phyloP scores from a whole-genome alignment of 2,888 invertebrate genomes.

The Catocala sponsa region DNA sequence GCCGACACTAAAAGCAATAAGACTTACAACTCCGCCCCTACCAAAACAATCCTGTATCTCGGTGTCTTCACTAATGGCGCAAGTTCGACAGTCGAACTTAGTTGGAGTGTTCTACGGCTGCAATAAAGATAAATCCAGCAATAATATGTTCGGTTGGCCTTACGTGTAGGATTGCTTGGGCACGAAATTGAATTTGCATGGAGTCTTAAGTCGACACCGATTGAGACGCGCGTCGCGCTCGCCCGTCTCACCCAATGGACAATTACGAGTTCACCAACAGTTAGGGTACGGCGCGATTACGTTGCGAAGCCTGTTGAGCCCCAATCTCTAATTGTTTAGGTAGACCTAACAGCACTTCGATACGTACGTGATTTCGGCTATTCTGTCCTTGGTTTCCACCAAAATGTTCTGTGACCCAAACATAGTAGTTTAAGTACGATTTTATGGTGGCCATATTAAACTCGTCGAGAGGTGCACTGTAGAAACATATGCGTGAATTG shows the following conservation, averaged over 20 bases:
- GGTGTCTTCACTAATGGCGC: conserved; percentile 87
- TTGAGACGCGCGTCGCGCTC: conserved; percentile 73
- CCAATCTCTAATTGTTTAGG: conserved; percentile 54
- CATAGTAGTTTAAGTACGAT: conserved; percentile 18
- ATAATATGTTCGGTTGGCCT: conserved; percentile 87
- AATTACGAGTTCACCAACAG: conserved; percentile 77
- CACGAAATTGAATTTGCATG: conserved; percentile 88
- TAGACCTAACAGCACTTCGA: conserved; percentile 50
- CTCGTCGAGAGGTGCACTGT: conserved; percentile 17
- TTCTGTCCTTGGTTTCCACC: conserved; percentile 25
- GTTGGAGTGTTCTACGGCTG: conserved; percentile 86
- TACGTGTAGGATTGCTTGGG: conserved; percentile 84
- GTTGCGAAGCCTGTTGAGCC: conserved; percentile 67
- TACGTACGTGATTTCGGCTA: conserved; percentile 42
- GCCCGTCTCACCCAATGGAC: conserved; percentile 72
- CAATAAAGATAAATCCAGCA: conserved; percentile 88
- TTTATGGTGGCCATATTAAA: conserved; percentile 26
- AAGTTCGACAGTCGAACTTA: conserved; percentile 88
- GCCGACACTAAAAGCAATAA: conserved; percentile 85
- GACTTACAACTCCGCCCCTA: conserved; percentile 86
- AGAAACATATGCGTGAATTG: conserved; percentile 59
- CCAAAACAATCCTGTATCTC: conserved; percentile 87
- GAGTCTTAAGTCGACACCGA: conserved; percentile 85
- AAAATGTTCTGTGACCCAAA: conserved; percentile 10
- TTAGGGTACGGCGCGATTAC: conserved; percentile 69